phyloP scores from a whole-genome alignment of 2,113 vertebrate species.

The Acanthisitta chloris region DNA sequence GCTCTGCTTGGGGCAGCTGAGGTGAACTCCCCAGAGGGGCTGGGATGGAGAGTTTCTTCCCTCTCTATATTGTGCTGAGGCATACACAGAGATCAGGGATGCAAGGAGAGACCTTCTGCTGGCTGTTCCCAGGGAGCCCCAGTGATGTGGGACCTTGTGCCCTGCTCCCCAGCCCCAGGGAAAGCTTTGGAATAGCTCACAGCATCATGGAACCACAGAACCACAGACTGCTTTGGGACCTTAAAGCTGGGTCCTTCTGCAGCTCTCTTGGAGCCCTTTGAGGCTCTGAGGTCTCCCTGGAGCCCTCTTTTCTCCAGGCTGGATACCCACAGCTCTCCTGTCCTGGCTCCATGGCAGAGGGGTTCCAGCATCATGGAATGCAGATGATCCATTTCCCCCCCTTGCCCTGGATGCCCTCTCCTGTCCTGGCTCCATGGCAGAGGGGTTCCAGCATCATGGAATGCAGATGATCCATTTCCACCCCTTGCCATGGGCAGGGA shows the following conservation, averaged over 20 bases:
- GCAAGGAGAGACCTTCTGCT: background rate
- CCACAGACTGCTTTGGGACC: background rate
- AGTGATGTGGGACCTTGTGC: background rate
- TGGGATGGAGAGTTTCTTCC: background rate
- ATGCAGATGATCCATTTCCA: too few relatives aligned
- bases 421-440: too few relatives aligned
- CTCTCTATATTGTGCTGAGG: background rate
- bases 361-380: too few relatives aligned
- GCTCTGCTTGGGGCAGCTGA: background rate
- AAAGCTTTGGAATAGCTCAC: conserved; percentile 30
- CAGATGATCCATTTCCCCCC: too few relatives aligned
- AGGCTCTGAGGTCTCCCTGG: too few relatives aligned
- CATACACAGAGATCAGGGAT: fast-evolving
- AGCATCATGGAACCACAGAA: background rate
- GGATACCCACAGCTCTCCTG: too few relatives aligned
- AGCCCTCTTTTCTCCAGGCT: too few relatives aligned
- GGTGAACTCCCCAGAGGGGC: background rate
- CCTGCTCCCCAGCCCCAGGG: background rate
- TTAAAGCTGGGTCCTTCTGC: too few relatives aligned
- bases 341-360: too few relatives aligned
- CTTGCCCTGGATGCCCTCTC: too few relatives aligned
- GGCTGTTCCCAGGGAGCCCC: background rate
- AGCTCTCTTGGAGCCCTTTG: too few relatives aligned
- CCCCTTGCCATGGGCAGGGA: background rate
- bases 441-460: too few relatives aligned